A percentile compares a stretch with the other conserved stretches of the same genome.
Conservation (phyloP, 2,888 invertebrate species). For the Coenonympha glycerion region DNA sequence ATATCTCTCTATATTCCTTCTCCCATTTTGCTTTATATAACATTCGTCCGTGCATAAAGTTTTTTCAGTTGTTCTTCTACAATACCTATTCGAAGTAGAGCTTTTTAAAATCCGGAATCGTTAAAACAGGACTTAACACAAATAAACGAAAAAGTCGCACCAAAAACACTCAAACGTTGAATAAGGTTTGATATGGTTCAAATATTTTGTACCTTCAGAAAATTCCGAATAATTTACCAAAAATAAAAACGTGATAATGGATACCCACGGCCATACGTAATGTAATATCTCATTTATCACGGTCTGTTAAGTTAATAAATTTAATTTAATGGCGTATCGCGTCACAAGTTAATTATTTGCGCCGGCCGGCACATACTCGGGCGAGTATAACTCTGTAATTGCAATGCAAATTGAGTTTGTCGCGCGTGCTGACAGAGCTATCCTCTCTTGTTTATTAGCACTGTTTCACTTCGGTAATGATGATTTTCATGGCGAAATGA, state of each 20-base stretch:
- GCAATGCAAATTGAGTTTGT: constrained; percentile 30
- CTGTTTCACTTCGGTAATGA: background rate
- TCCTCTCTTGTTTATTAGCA: constrained; percentile 6
- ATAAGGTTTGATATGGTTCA: too few species aligned
- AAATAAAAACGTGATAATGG: background rate
- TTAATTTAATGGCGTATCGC: constrained; percentile 6
- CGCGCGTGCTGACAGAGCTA: constrained; percentile 21
- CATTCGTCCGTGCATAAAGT: too few species aligned
- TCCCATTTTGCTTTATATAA: too few species aligned
- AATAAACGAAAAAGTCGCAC: too few species aligned
- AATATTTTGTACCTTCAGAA: too few species aligned
- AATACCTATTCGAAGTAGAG: too few species aligned
- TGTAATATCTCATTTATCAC: background rate
- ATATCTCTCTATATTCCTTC: too few species aligned
- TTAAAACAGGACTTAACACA: too few species aligned
- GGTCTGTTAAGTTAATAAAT: constrained; percentile 3
- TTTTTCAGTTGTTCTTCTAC: too few species aligned
- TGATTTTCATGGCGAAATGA: background rate
- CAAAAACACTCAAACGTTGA: too few species aligned
- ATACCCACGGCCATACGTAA: background rate
- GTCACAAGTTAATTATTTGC: constrained; percentile 23
- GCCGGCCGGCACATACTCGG: constrained; percentile 19
- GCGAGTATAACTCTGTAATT: constrained; percentile 29
- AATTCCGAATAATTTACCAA: background rate
- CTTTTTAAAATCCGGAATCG: too few species aligned